These are phyloP conservation scores for Drosophila sturtevanti DNA, from an alignment of 1,140 invertebrate species.

Conservation along the genomic window DNA sequence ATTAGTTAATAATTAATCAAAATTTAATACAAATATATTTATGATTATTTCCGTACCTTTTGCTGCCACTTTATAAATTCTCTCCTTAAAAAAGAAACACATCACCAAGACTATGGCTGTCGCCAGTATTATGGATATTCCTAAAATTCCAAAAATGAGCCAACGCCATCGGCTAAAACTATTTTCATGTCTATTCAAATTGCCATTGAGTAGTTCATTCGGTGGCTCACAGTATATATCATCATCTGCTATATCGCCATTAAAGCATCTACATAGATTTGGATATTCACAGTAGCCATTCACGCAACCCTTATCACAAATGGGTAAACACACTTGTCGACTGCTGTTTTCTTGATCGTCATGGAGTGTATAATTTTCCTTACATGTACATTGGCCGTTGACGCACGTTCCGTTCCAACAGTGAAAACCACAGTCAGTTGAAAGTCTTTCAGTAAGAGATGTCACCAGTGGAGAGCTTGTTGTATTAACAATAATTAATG, in stretches of 20 bases:
- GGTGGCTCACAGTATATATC: conserved; percentile 22
- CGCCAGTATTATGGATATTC: conserved; percentile 12
- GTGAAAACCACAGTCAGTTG: neutral
- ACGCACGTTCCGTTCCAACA: conserved; percentile 57
- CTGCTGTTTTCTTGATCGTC: neutral
- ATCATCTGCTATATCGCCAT: conserved; percentile 18
- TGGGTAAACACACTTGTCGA: conserved; percentile 35
- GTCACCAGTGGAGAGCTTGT: neutral
- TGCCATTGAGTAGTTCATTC: neutral
- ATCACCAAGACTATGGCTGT: conserved; percentile 41
- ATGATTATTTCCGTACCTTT: conserved; percentile 40
- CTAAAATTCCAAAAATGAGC: conserved; percentile 25
- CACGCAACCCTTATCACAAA: conserved; percentile 42
- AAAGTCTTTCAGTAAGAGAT: neutral
- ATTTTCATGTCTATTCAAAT: neutral
- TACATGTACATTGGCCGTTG: conserved; percentile 35
- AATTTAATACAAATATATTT: neutral
- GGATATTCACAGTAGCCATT: conserved; percentile 49
- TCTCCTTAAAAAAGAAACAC: conserved; percentile 29
- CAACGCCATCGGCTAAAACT: conserved; percentile 12
- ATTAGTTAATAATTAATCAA: neutral
- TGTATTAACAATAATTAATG: neutral
- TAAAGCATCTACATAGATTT: conserved; percentile 37
- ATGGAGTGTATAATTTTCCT: conserved; percentile 28
- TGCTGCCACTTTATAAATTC: conserved; percentile 34